phyloP scores from a whole-genome alignment of 1,140 invertebrate species.

The Arctopsyche grandis region DNA sequence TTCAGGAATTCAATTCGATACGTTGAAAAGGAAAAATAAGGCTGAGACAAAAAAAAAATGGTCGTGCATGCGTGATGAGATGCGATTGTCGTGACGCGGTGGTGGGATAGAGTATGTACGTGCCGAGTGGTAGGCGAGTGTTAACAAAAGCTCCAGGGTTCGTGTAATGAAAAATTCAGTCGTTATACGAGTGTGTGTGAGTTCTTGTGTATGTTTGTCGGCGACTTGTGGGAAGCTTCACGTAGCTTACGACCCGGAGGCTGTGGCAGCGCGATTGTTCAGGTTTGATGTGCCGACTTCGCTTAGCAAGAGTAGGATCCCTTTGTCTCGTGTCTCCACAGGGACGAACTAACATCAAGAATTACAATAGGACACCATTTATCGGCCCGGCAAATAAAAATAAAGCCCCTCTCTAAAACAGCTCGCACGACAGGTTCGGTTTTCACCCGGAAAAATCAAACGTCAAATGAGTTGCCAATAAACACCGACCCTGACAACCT shows the following conservation, averaged over 20 bases:
- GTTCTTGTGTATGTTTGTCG: conserved; percentile 28
- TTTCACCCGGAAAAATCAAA: too few relatives aligned
- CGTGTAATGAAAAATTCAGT: conserved; percentile 27
- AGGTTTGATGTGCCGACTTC: conserved; percentile 30
- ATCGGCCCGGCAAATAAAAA: too few relatives aligned
- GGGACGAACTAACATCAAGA: conserved; percentile 14
- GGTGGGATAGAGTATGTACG: neutral
- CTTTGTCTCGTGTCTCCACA: conserved; percentile 3
- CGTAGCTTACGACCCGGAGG: conserved; percentile 18
- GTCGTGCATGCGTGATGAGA: too few relatives aligned
- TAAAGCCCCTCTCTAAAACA: too few relatives aligned
- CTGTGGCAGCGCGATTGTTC: conserved; percentile 30
- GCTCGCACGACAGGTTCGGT: too few relatives aligned
- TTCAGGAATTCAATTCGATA: too few relatives aligned
- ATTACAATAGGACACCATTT: too few relatives aligned
- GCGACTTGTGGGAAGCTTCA: neutral
- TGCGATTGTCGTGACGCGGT: neutral
- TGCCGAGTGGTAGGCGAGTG: too few relatives aligned
- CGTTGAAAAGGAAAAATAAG: too few relatives aligned
- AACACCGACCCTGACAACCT: too few relatives aligned
- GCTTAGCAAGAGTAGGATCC: conserved; percentile 29
- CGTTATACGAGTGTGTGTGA: neutral
- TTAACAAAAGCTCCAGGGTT: conserved; percentile 4
- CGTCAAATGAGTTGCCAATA: too few relatives aligned
- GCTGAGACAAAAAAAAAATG: too few relatives aligned